Conservation (phyloP, 2,888 invertebrate species). For the Tenthredo mesomela region DNA sequence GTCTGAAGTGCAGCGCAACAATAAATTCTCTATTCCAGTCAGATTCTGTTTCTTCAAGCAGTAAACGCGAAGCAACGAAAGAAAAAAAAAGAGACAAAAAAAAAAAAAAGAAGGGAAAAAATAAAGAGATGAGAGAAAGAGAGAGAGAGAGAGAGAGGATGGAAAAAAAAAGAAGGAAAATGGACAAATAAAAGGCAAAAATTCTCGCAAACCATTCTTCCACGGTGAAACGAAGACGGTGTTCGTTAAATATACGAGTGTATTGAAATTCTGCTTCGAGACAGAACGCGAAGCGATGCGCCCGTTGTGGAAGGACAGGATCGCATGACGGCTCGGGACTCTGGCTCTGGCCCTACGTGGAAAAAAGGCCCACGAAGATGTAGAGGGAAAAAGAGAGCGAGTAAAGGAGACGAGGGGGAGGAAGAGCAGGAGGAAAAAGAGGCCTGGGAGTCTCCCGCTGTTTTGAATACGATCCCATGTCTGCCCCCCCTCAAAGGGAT, state of each 20-base stretch:
- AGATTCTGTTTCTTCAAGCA: conserved; percentile 58
- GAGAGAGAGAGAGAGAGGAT: conserved; percentile 34
- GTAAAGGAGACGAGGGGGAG: conserved; percentile 27
- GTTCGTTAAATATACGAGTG: conserved; percentile 75
- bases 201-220: conserved; percentile 50
- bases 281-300: conserved; percentile 69
- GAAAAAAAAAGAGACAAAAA: conserved; percentile 30
- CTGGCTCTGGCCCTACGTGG: conserved; percentile 24
- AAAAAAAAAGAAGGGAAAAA: conserved; percentile 55
- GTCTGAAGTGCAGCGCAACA: conserved; percentile 58
- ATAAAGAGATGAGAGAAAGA: conserved; percentile 56
- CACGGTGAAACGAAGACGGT: conserved; percentile 59
- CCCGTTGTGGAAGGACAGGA: conserved; percentile 74
- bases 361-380: conserved; percentile 36
- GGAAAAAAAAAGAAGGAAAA: conserved; percentile 29
- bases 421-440: conserved; percentile 11
- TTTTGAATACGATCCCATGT: conserved; percentile 72
- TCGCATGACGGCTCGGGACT: conserved; percentile 70
- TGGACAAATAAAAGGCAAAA: conserved; percentile 43
- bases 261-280: conserved; percentile 73
- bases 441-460: conserved; percentile 71
- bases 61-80: conserved; percentile 59
- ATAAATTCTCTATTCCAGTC: conserved; percentile 70
- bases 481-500: conserved; percentile 48
- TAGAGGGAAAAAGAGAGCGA: conserved; percentile 58